Conservation (phyloP, 2,888 invertebrate genomes). For the Lepidocyrtinus sp. region DNA sequence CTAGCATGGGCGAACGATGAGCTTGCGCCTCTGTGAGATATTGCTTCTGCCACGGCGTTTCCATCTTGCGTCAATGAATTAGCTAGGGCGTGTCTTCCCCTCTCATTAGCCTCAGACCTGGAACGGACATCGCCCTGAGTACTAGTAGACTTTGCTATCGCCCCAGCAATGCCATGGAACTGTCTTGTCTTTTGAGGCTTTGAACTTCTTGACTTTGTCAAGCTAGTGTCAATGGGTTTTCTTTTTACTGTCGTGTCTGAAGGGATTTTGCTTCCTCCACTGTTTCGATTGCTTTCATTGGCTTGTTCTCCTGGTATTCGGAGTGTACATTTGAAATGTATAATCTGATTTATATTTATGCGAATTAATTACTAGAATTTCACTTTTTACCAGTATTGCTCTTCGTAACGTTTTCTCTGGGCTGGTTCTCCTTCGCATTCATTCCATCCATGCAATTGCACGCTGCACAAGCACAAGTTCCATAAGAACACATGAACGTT, state of each 20-base stretch:
- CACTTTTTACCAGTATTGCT: not conserved
- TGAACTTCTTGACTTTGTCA: not conserved
- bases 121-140: not conserved
- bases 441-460: conserved; percentile 14
- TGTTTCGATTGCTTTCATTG: not conserved
- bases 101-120: not conserved
- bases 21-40: not conserved
- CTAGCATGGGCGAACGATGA: not conserved
- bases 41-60: conserved; percentile 1
- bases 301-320: not conserved
- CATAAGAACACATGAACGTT: conserved; percentile 25
- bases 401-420: not conserved
- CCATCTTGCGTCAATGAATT: not conserved
- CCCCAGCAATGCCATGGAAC: not conserved
- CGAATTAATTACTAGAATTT: not conserved
- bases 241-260: too few species aligned
- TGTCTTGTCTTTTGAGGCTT: not conserved
- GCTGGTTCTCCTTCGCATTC: not conserved
- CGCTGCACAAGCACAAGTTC: conserved; percentile 22
- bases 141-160: not conserved
- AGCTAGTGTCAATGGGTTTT: not conserved
- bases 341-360: not conserved
- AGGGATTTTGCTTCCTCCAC: too few species aligned
- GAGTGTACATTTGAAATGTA: not conserved
- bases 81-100: not conserved